phyloP scores from a whole-genome alignment of 1,140 invertebrate genomes.

The Drosophila kanapiae region DNA sequence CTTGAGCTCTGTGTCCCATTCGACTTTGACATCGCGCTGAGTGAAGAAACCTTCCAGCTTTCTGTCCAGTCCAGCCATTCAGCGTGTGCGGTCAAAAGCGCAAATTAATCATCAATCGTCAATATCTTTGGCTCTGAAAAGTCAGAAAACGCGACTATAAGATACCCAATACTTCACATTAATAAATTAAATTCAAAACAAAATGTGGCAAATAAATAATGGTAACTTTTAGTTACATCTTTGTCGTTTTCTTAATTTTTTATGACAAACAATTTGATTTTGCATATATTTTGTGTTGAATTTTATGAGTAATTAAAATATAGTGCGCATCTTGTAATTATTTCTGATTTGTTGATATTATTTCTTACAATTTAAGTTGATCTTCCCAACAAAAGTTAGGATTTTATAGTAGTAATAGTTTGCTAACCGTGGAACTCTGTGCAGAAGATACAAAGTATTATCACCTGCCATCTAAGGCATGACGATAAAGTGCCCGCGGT shows the following conservation, averaged over 20 bases:
- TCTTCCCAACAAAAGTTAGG: too few relatives aligned
- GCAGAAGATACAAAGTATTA: not conserved
- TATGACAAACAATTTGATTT: not conserved
- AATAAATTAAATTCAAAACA: not conserved
- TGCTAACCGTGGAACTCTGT: not conserved
- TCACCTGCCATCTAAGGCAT: conserved; percentile 4
- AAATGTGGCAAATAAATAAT: not conserved
- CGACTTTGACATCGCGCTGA: conserved; percentile 37
- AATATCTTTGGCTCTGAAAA: not conserved
- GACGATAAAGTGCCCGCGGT: not conserved
- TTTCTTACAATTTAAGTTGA: too few relatives aligned
- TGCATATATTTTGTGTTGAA: too few relatives aligned
- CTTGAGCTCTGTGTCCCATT: conserved; percentile 23
- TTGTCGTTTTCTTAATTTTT: not conserved
- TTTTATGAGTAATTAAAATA: not conserved
- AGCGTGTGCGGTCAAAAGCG: conserved; percentile 42
- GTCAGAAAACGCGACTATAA: not conserved
- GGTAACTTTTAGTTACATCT: not conserved
- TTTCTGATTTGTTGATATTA: not conserved
- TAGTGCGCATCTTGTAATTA: not conserved
- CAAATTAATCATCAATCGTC: conserved; percentile 39
- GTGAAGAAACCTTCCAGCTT: conserved; percentile 33
- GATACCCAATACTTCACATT: not conserved
- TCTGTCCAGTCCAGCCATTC: conserved; percentile 22
- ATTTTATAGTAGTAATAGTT: not conserved